Base-by-base conservation (phyloP, 2,888 invertebrate species). In the Tuta absoluta region DNA sequence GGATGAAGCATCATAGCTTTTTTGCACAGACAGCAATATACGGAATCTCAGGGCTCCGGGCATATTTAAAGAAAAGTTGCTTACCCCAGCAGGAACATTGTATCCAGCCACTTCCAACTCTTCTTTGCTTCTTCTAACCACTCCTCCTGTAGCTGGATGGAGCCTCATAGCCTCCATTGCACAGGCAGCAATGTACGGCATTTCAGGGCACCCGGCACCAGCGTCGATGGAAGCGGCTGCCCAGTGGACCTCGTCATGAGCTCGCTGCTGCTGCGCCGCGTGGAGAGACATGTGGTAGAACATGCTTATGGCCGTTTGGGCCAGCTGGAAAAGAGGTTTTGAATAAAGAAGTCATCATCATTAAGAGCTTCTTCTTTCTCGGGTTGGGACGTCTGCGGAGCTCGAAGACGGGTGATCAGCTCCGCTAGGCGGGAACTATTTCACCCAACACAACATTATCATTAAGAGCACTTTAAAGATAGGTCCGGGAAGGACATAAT, bases 1-100 rank as follows among this genome's bases (percentile, higher is more conserved):
- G 91, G 91, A n/a, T 86, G 86, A 2, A 91, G 78, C n/a, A 91
- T 73, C 79, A 86, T 73, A 0, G 86, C 84, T 91, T 91, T 3
- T 75, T 73, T 0, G 81, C 84, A 23, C 87, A 87, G 0, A 88
- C 86, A 0, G 78, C 75, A 0, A 87, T 76, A 65, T 89, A 90
- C 0, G 84, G 82, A 65, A 87, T 71, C 0, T 80, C 80, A 0
- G 78, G 73, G 0, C 69, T 67, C 0, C 75, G 80, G 0, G 81
- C 76, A 0, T 86, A 88, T 0, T 84, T 86, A 1, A 78, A 80
- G 1, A 71, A 33, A 8, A 33, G 33, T 33, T 89, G 76, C 89
- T 81, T 57, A 91, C 91, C 77, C 90, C 91, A 71, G 84, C 81
- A 0, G 91, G 91, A 0, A 91, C 71, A 69, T 86, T 83, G 67